These are phyloP conservation scores for Benthosema pterotum DNA, from an alignment of 2,797 vertebrate species.

Conservation along the genomic window DNA sequence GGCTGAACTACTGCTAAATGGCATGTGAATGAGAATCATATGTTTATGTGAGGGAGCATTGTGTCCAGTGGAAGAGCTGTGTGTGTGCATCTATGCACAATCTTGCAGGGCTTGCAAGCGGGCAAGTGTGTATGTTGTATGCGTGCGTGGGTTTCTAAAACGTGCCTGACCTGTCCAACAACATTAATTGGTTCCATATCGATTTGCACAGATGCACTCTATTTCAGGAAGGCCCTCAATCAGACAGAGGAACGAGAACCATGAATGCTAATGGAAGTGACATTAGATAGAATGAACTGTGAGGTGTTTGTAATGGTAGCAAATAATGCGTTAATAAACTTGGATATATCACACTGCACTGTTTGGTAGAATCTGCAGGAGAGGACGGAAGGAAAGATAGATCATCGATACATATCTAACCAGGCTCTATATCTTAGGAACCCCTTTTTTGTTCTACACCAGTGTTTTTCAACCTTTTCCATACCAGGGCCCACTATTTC, in stretches of 20 bases:
- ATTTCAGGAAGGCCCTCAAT: conserved; percentile 1
- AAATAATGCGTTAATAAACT: background rate
- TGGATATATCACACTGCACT: conserved; percentile 5
- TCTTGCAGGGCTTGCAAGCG: background rate
- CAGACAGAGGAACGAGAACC: conserved; percentile 15
- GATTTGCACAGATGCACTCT: conserved; percentile 31
- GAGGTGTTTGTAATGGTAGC: background rate
- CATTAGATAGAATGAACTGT: background rate
- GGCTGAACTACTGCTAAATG: background rate
- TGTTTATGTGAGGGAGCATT: background rate
- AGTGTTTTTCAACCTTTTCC: too few species aligned
- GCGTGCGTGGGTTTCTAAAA: conserved; percentile 13
- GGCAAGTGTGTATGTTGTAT: conserved; percentile 8
- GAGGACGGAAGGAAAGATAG: background rate
- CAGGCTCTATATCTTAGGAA: too few species aligned
- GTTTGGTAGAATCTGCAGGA: background rate
- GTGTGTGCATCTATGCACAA: background rate
- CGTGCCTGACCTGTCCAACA: conserved; percentile 8
- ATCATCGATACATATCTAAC: background rate
- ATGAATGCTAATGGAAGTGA: background rate
- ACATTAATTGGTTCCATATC: conserved; percentile 53
- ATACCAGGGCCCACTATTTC: too few species aligned
- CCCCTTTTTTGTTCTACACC: too few species aligned
- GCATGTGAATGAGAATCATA: background rate
- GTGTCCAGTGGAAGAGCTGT: conserved; percentile 3